A percentile compares a stretch with the other conserved stretches of the same genome.
Conservation (phyloP, 2,113 vertebrate genomes). For the Myotis brandtii region DNA sequence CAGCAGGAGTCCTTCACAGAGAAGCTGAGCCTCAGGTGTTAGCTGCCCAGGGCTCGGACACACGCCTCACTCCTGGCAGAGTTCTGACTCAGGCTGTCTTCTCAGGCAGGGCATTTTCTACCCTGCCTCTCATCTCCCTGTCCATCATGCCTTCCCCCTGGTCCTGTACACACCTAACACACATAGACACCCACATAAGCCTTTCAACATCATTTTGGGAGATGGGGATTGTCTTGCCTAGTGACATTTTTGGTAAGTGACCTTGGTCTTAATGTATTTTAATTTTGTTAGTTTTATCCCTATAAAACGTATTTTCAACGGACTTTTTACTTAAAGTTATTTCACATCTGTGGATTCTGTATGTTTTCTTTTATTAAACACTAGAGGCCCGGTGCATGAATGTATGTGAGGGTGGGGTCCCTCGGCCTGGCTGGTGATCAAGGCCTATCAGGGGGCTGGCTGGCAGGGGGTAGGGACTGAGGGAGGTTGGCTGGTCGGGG, state of each 20-base stretch:
- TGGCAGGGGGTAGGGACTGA: too few relatives aligned
- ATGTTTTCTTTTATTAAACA: constrained; percentile 15
- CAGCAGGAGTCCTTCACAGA: not conserved
- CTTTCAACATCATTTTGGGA: not conserved
- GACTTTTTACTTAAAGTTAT: constrained; percentile 17
- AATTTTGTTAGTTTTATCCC: not conserved
- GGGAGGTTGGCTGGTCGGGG: too few relatives aligned
- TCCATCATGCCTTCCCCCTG: not conserved
- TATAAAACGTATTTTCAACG: not conserved
- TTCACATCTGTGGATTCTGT: not conserved
- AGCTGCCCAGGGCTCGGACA: not conserved
- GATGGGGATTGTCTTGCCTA: not conserved
- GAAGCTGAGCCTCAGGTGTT: not conserved
- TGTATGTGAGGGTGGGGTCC: too few relatives aligned
- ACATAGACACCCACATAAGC: not conserved
- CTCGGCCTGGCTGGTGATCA: too few relatives aligned
- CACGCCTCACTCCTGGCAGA: not conserved
- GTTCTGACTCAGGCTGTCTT: not conserved
- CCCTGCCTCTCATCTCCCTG: not conserved
- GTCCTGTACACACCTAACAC: not conserved
- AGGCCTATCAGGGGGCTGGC: too few relatives aligned
- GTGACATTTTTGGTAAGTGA: not conserved
- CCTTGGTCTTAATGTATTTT: constrained; percentile 8
- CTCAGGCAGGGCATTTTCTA: not conserved
- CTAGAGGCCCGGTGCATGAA: too few relatives aligned